A percentile compares a stretch with the other conserved stretches of the same genome.
These are phyloP conservation scores for Hydrocynus forskahlii DNA, from an alignment of 2,797 vertebrate genomes.

Conservation along the genomic window DNA sequence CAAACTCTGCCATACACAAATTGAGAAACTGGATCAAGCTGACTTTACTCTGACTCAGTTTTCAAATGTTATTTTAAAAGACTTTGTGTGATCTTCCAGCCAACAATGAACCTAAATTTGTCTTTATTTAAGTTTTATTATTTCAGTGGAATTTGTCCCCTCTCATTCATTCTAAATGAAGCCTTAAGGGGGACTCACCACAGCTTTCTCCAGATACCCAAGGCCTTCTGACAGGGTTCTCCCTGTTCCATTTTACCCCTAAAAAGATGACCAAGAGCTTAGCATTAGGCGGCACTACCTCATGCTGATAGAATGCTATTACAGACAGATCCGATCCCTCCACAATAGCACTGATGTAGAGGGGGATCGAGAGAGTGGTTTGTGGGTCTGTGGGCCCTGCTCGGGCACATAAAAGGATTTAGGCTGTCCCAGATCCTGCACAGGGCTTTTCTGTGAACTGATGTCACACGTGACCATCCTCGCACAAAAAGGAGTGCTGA, in stretches of 20 bases:
- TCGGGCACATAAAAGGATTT: slow-evolving; percentile 63
- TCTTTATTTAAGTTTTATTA: neutral
- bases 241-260: slow-evolving; percentile 23
- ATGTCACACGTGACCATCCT: slow-evolving; percentile 71
- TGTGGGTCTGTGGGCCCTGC: slow-evolving; percentile 63
- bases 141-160: neutral
- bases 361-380: slow-evolving; percentile 68
- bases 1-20: neutral
- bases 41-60: neutral
- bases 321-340: slow-evolving; percentile 62
- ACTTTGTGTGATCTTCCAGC: neutral
- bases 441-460: slow-evolving; percentile 64
- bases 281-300: slow-evolving; percentile 58
- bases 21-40: neutral
- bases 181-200: neutral
- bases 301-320: slow-evolving; percentile 68
- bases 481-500: slow-evolving; percentile 72
- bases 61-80: neutral
- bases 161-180: neutral
- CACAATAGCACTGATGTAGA: slow-evolving; percentile 68
- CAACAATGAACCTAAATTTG: neutral
- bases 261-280: slow-evolving; percentile 32
- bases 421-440: slow-evolving; percentile 72
- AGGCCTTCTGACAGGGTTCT: slow-evolving; percentile 31
- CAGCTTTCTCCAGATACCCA: neutral